Evolutionary conservation across 2,113 vertebrate species (phyloP), one percentile per base, ranked within the genome.

Genomic region (Lepus americanus): DNA sequence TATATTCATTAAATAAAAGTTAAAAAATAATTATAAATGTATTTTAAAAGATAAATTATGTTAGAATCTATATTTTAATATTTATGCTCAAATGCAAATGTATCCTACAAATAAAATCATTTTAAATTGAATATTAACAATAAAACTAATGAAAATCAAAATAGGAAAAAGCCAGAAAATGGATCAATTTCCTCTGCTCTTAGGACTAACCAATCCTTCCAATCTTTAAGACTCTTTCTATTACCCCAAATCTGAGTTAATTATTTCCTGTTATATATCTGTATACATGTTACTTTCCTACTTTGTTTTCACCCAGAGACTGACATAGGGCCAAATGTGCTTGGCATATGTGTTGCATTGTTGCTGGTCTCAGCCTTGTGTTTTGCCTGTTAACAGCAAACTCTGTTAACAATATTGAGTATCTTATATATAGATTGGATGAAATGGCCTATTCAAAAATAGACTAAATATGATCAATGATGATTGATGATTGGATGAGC

Each of bases 21-120:
- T 44, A 44, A 6, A 44, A 44, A 44, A 44, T 44, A 44, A 44
- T 44, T 44, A 44, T 44, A 44, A 44, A 44, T 44, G 44, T 44
- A 44, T 44, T 44, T 44, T 44, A 44, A 9, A 44, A 44, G 44
- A 44, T 44, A 44, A 44, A 44, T 94, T 95, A 92, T 90, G 31
- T 63, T 90, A 39, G 36, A 72, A 66, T 93, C 53, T 44, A 72
- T 66, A 63, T 81, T 94, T 96, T 85, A 92, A 90, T 81, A 73
- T 44, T 87, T 69, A 22, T 22, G 76, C 23, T 92, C 27, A 94
- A 76, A 89, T 88, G 70, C 78, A 33, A 87, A 77, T 66, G n/a
- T 81, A 36, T 55, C 49, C 4, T 63, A 77, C 1, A 6, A 90
- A 90, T 84, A 89, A 89, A 70, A 16, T 16, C 29, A 85, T 84